Conservation (phyloP, 2,888 invertebrate genomes). For the Eurois occulta region DNA sequence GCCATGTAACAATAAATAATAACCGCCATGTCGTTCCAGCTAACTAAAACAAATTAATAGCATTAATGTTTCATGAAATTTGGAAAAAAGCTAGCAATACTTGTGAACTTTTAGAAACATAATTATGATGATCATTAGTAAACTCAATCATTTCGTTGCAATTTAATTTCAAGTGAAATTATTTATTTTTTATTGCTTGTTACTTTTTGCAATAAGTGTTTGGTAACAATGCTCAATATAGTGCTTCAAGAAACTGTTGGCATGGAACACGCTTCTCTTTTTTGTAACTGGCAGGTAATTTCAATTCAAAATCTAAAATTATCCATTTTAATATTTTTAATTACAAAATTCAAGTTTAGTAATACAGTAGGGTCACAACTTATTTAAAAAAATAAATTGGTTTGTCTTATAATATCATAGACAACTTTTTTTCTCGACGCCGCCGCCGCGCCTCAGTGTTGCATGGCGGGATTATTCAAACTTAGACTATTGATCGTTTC, state of each 20-base stretch:
- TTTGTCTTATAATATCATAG: slow-evolving; percentile 13
- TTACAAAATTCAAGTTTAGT: neutral
- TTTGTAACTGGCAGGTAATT: slow-evolving; percentile 14
- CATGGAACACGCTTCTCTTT: slow-evolving; percentile 30
- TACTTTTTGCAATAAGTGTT: neutral
- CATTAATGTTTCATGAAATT: neutral
- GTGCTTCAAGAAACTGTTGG: neutral
- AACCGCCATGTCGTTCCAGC: slow-evolving; percentile 32
- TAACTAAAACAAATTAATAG: neutral
- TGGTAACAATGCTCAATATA: neutral
- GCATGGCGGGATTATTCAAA: slow-evolving; percentile 31
- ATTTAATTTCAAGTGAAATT: too few relatives aligned
- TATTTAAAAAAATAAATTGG: neutral
- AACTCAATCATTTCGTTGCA: neutral
- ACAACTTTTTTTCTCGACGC: slow-evolving; percentile 35
- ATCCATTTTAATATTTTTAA: fast-evolving
- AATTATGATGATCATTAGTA: neutral
- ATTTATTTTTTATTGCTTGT: neutral
- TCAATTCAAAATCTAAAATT: neutral
- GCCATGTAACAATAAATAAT: slow-evolving; percentile 20
- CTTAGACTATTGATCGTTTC: neutral
- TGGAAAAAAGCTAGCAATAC: neutral
- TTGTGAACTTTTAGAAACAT: neutral
- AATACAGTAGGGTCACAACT: neutral
- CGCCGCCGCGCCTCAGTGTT: too few relatives aligned